phyloP scores from a whole-genome alignment of 2,888 invertebrate genomes.

The Melanostoma mellinum region DNA sequence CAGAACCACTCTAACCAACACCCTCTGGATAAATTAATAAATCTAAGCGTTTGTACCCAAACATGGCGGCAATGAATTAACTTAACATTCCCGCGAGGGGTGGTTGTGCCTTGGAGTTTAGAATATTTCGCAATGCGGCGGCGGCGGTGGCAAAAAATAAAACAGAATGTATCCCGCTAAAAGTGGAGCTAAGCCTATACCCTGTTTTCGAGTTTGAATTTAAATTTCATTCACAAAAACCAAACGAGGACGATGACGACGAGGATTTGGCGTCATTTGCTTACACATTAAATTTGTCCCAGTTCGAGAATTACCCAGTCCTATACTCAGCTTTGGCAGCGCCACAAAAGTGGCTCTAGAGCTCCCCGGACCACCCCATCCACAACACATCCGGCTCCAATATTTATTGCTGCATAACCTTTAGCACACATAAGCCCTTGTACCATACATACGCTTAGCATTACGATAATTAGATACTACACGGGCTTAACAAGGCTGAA shows the following conservation, averaged over 20 bases:
- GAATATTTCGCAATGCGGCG: conserved; percentile 49
- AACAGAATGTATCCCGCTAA: conserved; percentile 2
- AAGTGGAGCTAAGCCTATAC: background rate
- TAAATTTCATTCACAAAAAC: conserved; percentile 55
- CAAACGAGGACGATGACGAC: background rate
- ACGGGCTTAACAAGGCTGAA: conserved; percentile 64
- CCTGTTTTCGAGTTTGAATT: conserved; percentile 27
- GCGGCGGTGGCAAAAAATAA: conserved; percentile 18
- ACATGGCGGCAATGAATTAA: conserved; percentile 51
- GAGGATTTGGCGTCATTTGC: conserved; percentile 41
- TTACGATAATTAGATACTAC: conserved; percentile 71
- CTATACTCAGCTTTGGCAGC: conserved; percentile 8
- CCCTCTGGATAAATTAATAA: conserved; percentile 61
- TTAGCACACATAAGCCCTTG: conserved; percentile 67
- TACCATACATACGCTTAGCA: conserved; percentile 68
- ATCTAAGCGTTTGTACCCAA: conserved; percentile 55
- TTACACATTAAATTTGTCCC: conserved; percentile 56
- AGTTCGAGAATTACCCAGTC: conserved; percentile 54
- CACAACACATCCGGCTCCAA: conserved; percentile 32
- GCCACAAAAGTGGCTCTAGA: conserved; percentile 29
- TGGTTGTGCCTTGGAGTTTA: conserved; percentile 18
- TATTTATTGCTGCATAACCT: conserved; percentile 71
- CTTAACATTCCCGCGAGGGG: conserved; percentile 1
- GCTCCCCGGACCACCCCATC: conserved; percentile 15
- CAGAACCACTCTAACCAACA: conserved; percentile 21